phyloP scores from a whole-genome alignment of 2,797 vertebrate species.

The Furcifer pardalis region DNA sequence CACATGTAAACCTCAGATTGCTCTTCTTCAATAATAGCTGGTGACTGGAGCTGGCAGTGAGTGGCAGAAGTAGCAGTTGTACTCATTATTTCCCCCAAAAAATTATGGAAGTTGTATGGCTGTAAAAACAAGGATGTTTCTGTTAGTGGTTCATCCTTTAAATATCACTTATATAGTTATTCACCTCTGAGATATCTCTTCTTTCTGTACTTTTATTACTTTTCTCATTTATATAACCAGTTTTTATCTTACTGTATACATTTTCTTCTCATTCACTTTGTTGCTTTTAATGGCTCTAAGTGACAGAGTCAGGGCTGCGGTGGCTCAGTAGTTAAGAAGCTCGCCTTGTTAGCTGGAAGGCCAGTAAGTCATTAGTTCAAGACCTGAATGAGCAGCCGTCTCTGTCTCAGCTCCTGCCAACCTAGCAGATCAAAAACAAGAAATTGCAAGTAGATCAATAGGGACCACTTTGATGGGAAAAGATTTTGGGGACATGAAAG shows the following conservation, averaged over 20 bases:
- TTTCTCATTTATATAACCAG: neutral
- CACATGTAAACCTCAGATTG: slow-evolving; percentile 82
- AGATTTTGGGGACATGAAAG: no score
- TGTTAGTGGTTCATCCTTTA: slow-evolving; percentile 20
- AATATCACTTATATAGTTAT: neutral
- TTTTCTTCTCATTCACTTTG: neutral
- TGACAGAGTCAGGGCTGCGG: no score
- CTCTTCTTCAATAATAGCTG: neutral
- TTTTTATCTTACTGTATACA: neutral
- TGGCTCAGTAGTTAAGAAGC: no score
- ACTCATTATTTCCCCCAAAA: slow-evolving; percentile 53
- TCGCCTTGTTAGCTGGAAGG: no score
- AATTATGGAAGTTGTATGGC: neutral
- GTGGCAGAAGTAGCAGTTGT: slow-evolving; percentile 6
- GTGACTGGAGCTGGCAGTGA: neutral
- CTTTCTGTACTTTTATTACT: neutral
- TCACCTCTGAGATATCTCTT: neutral
- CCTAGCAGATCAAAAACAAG: no score
- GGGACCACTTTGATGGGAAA: no score
- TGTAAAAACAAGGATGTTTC: slow-evolving; percentile 34
- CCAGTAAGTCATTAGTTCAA: no score
- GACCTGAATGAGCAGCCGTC: no score
- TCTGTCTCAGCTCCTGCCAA: no score
- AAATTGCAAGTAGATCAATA: no score
- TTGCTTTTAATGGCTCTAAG: neutral